Percentiles rank a stretch among this genome's conserved stretches.
Evolutionary conservation across 2,797 vertebrate genomes (phyloP).

Genomic region (Sphaeramia orbicularis): DNA sequence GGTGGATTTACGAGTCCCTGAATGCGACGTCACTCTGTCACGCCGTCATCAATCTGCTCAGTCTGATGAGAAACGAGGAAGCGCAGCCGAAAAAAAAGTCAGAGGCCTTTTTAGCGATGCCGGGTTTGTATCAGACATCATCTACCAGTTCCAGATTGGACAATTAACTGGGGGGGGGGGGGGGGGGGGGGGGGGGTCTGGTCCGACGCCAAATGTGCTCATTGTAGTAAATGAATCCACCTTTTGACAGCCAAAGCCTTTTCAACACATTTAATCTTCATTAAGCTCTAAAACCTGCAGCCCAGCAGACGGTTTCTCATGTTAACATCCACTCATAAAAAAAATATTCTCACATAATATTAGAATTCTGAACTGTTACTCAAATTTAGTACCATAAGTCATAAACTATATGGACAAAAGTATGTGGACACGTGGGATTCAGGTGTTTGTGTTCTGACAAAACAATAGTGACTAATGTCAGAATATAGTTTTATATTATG

Average conservation of each 20-base stretch:
- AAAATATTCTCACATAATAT: neutral
- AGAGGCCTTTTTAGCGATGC: too few relatives aligned
- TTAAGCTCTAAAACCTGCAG: conserved; percentile 60
- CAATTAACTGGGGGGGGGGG: conserved; percentile 70
- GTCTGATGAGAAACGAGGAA: conserved; percentile 52
- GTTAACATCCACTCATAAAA: conserved; percentile 27
- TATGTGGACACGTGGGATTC: too few relatives aligned
- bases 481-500: too few relatives aligned
- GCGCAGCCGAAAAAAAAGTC: too few relatives aligned
- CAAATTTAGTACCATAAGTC: conserved; percentile 2
- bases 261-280: conserved; percentile 70
- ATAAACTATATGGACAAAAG: too few relatives aligned
- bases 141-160: conserved; percentile 59
- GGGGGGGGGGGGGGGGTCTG: conserved; percentile 59
- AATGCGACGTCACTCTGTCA: conserved; percentile 82
- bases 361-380: neutral
- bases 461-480: too few relatives aligned
- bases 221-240: conserved; percentile 66
- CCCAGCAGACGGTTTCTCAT: conserved; percentile 26
- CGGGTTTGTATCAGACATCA: too few relatives aligned
- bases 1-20: conserved; percentile 85
- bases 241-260: conserved; percentile 63
- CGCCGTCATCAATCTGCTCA: conserved; percentile 75
- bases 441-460: too few relatives aligned
- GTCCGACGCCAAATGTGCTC: conserved; percentile 58